Conservation (phyloP, 2,888 invertebrate genomes). For the Nephrocerus scutellatus region DNA sequence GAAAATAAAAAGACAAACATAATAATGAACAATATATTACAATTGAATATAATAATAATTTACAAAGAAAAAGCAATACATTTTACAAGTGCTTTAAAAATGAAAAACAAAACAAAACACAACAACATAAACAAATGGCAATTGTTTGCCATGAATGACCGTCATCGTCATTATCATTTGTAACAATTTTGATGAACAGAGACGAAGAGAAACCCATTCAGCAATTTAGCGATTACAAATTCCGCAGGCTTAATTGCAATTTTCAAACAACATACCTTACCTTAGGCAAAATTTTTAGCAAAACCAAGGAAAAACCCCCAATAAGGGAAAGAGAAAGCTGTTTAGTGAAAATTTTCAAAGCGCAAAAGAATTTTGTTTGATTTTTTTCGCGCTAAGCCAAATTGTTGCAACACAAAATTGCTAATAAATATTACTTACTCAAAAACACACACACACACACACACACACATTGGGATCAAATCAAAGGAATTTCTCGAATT, state of each 20-base stretch:
- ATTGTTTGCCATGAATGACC: no score
- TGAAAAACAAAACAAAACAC: slow-evolving; percentile 14
- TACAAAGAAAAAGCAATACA: slow-evolving; percentile 22
- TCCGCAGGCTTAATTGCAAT: no score
- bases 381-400: slow-evolving; percentile 20
- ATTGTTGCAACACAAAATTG: slow-evolving; percentile 18
- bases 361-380: slow-evolving; percentile 18
- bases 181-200: no score
- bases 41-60: no score
- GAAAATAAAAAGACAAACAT: no score
- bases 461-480: slow-evolving; percentile 38
- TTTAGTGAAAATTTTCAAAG: slow-evolving; percentile 14
- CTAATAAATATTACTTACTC: slow-evolving; percentile 9
- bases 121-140: no score
- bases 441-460: slow-evolving; percentile 11
- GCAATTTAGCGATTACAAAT: no score
- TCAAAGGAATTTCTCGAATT: slow-evolving; percentile 46
- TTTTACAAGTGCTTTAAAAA: slow-evolving; percentile 24
- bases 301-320: slow-evolving; percentile 6
- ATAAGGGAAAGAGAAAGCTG: slow-evolving; percentile 8
- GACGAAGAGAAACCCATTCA: no score
- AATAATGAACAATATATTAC: no score
- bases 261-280: no score
- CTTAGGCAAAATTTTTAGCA: slow-evolving; percentile 15
- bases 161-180: no score